Conservation (phyloP, 2,113 vertebrate genomes). For the Actinemys pallida region DNA sequence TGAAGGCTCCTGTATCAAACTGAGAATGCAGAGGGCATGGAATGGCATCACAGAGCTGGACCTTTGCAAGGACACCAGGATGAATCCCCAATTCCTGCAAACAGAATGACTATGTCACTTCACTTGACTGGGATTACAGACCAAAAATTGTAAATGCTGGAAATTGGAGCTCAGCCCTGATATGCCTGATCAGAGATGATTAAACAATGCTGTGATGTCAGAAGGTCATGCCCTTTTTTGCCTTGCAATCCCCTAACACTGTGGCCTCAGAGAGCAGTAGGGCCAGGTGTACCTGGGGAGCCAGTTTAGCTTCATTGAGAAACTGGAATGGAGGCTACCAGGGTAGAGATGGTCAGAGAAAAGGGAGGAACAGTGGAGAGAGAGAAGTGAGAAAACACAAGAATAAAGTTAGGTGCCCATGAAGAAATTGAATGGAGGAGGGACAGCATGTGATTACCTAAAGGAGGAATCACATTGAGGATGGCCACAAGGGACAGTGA, state of each 20-base stretch:
- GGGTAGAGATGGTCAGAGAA: background rate
- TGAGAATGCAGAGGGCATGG: background rate
- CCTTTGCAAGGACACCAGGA: fast-evolving
- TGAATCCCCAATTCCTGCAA: background rate
- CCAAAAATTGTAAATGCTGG: background rate
- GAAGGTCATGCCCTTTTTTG: no score
- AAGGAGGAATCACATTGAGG: background rate
- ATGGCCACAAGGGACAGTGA: background rate
- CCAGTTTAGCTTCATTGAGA: fast-evolving
- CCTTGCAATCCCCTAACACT: background rate
- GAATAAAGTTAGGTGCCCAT: background rate
- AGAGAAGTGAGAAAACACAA: background rate
- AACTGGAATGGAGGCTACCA: background rate
- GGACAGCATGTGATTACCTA: background rate
- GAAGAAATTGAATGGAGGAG: no score
- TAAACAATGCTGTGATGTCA: background rate
- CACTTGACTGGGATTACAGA: background rate
- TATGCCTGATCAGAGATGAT: background rate
- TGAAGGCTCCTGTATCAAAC: background rate
- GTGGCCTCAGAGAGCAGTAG: background rate
- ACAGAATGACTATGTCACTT: background rate
- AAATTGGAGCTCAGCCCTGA: background rate
- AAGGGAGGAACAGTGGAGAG: background rate
- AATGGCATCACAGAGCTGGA: background rate
- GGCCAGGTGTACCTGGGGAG: background rate